Percentiles rank a stretch among this genome's conserved stretches.
Evolutionary conservation across 2,113 vertebrate species (phyloP).

Genomic region (Eolophus roseicapilla): DNA sequence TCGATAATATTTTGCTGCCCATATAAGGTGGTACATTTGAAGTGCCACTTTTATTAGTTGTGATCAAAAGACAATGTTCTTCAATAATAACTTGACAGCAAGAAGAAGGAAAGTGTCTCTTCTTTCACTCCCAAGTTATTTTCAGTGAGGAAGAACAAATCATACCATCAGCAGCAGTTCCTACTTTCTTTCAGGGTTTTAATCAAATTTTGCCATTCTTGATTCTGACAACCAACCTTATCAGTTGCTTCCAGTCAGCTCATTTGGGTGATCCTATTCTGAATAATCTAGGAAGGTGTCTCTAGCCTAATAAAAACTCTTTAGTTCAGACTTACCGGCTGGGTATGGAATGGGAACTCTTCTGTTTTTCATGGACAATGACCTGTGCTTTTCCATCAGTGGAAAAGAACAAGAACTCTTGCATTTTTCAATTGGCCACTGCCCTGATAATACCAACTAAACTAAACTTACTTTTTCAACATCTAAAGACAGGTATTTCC

Average conservation of each 20-base stretch:
- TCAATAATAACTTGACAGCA: background rate
- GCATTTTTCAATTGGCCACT: background rate
- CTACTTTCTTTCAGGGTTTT: background rate
- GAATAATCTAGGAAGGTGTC: background rate
- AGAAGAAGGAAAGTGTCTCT: background rate
- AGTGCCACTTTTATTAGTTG: background rate
- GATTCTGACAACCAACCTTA: background rate
- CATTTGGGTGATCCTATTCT: background rate
- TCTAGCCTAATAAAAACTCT: background rate
- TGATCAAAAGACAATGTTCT: background rate
- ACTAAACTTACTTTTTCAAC: background rate
- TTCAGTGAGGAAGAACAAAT: background rate
- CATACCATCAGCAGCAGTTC: background rate
- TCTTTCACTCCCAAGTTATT: background rate
- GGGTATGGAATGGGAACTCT: background rate
- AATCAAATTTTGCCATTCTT: background rate
- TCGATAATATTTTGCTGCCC: background rate
- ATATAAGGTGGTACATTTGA: background rate
- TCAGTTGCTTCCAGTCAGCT: background rate
- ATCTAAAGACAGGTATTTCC: background rate
- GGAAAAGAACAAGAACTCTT: background rate
- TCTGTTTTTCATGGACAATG: background rate
- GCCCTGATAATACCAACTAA: background rate
- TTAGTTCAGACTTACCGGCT: background rate
- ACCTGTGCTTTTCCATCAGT: background rate